Conservation (phyloP, 1,140 invertebrate genomes). For the Dreissena rostriformis region DNA sequence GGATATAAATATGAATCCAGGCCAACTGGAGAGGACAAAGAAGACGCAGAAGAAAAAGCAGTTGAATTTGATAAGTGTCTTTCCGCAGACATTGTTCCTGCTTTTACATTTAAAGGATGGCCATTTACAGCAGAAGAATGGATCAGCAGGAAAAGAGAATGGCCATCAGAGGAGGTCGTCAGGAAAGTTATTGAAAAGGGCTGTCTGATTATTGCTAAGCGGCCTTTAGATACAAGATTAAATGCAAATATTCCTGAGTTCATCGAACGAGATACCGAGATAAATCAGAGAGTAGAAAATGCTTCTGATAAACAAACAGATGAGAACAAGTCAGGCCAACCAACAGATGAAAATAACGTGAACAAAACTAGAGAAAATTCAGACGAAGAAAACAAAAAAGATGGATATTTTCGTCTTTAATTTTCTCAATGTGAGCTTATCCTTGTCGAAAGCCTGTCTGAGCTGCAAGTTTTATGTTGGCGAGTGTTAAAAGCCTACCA, state of each 20-base stretch:
- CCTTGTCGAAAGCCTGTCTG: constrained; percentile 7
- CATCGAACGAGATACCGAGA: neutral
- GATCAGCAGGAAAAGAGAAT: neutral
- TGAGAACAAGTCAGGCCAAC: neutral
- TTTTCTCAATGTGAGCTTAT: constrained; percentile 14
- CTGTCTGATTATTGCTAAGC: constrained; percentile 25
- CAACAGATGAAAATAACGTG: no score
- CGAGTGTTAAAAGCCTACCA: constrained; percentile 25
- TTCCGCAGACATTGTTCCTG: constrained; percentile 19
- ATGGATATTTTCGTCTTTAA: constrained; percentile 9
- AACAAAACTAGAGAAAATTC: no score
- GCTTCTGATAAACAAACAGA: neutral
- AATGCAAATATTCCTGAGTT: neutral
- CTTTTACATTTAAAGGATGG: constrained; percentile 19
- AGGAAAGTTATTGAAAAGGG: constrained; percentile 1
- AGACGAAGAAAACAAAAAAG: neutral
- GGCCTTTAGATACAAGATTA: neutral
- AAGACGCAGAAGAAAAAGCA: neutral
- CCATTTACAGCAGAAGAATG: constrained; percentile 20
- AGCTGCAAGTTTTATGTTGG: constrained; percentile 10
- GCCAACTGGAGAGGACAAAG: neutral
- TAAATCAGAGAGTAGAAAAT: no score
- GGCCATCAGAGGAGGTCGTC: constrained; percentile 7
- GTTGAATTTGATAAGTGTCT: neutral
- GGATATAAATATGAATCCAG: neutral